A percentile compares a stretch with the other conserved stretches of the same genome.
These are phyloP conservation scores for Amphipyra tragopoginis DNA, from an alignment of 2,888 invertebrate genomes.

Conservation along the genomic window DNA sequence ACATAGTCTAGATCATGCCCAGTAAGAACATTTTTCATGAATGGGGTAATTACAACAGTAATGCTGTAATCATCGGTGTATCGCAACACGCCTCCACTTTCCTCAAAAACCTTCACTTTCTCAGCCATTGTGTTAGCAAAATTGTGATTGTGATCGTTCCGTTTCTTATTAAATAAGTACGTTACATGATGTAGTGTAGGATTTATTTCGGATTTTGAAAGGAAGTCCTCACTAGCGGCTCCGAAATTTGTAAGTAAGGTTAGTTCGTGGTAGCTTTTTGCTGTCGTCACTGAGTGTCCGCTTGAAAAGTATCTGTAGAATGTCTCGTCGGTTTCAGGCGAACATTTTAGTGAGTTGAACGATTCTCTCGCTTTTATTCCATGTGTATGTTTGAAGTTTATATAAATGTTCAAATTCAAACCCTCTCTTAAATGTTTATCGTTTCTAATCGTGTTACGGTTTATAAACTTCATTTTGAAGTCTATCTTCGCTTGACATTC, in stretches of 20 bases:
- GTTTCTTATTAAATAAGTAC: conserved; percentile 30
- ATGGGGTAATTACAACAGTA: conserved; percentile 61
- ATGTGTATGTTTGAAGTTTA: conserved; percentile 65
- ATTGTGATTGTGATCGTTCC: neutral
- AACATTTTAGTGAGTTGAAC: conserved; percentile 49
- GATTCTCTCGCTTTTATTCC: conserved; percentile 46
- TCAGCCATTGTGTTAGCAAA: conserved; percentile 17
- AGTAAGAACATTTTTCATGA: conserved; percentile 63
- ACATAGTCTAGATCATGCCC: conserved; percentile 55
- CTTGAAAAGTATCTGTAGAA: conserved; percentile 36
- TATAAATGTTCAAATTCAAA: conserved; percentile 57
- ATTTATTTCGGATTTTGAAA: conserved; percentile 37
- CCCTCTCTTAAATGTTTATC: conserved; percentile 59
- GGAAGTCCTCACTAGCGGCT: conserved; percentile 4
- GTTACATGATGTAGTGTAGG: conserved; percentile 21
- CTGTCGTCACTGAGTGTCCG: conserved; percentile 33
- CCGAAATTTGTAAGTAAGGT: conserved; percentile 25
- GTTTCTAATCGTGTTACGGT: conserved; percentile 62
- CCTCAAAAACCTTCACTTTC: conserved; percentile 37
- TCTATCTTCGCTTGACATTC: conserved; percentile 65
- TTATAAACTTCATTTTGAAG: conserved; percentile 63
- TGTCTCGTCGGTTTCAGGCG: conserved; percentile 53
- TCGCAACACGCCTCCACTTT: conserved; percentile 34
- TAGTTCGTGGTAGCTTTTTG: conserved; percentile 54
- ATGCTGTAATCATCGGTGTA: conserved; percentile 38